Evolutionary conservation across 2,797 vertebrate species (phyloP), one percentile per base, ranked within the genome.

Genomic region (Spinibarbus caldwelli): DNA sequence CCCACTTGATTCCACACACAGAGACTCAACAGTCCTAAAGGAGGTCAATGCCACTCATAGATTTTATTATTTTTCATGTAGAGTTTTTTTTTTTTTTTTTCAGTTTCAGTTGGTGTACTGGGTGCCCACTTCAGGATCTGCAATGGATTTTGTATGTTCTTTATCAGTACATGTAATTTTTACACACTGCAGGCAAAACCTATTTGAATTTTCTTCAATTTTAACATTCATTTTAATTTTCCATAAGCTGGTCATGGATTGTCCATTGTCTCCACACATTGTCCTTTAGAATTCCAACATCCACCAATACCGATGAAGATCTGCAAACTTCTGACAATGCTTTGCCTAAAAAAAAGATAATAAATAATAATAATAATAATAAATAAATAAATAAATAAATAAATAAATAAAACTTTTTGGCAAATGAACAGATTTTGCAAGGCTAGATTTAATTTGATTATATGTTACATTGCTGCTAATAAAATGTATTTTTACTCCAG

Each of bases 1-100:
- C 92, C 89, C 91, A 87, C 90, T 87, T 89, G 86, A 89, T 85
- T 88, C 84, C 76, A 91, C 87, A 88, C 70, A 64, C 66, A 68
- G 41, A 86, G 45, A 87, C 71, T 91, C 73, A 90, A 87, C 90
- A 90, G 76, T 76, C 72, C 31, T 41, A 70, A 70, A 49, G 76
- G 64, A 82, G 45, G 67, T 73, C 67, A 80, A 41, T 72, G 43
- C 76, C 21, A 29, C 36, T 23, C 38, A 67, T 31, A 26, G 8
- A 47, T 36, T 31, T 47, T 64, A n/a, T 47, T 71, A 77, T 70
- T 52, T 64, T 17, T 36, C n/a, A 29, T 70, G 29, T 38, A 38
- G 21, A 4, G 49, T 70, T 72, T 71, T 19, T 31, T 31, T 72
- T 71, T 19, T 31, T 31, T 31, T 31, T 34, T 31, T 49, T 5